Conservation (phyloP, 2,888 invertebrate species). For the Calliopum simillimum region DNA sequence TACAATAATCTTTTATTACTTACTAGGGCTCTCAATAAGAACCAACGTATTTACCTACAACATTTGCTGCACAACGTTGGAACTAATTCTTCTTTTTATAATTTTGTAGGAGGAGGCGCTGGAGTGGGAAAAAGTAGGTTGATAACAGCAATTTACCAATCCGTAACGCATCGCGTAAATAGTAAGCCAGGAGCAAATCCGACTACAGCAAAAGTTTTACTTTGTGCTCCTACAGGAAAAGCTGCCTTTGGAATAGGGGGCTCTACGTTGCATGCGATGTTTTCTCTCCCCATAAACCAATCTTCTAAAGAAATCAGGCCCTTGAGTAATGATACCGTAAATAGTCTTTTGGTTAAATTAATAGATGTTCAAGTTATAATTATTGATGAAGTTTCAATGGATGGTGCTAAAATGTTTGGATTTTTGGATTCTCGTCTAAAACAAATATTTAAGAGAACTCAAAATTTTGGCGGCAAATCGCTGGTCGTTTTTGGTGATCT, state of each 20-base stretch:
- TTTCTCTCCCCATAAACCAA: slow-evolving; percentile 36
- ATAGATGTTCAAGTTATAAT: slow-evolving; percentile 34
- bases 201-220: slow-evolving; percentile 24
- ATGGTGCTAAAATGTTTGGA: no score
- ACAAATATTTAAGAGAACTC: no score
- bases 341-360: slow-evolving; percentile 26
- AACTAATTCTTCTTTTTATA: slow-evolving; percentile 36
- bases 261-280: slow-evolving; percentile 30
- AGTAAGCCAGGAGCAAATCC: slow-evolving; percentile 25
- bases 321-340: slow-evolving; percentile 26
- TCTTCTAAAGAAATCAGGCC: slow-evolving; percentile 32
- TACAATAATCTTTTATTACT: neutral
- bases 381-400: slow-evolving; percentile 40
- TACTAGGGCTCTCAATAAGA: slow-evolving; percentile 14
- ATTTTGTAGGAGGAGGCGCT: no score
- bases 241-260: slow-evolving; percentile 37
- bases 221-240: slow-evolving; percentile 30
- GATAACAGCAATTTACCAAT: slow-evolving; percentile 32
- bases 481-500: neutral
- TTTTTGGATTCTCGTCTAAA: no score
- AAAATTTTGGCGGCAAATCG: slow-evolving; percentile 7
- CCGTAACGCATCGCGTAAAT: slow-evolving; percentile 29
- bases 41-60: slow-evolving; percentile 30
- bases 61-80: slow-evolving; percentile 24
- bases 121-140: slow-evolving; percentile 36